phyloP scores from a whole-genome alignment of 2,888 invertebrate genomes.

The Yponomeuta cagnagella region DNA sequence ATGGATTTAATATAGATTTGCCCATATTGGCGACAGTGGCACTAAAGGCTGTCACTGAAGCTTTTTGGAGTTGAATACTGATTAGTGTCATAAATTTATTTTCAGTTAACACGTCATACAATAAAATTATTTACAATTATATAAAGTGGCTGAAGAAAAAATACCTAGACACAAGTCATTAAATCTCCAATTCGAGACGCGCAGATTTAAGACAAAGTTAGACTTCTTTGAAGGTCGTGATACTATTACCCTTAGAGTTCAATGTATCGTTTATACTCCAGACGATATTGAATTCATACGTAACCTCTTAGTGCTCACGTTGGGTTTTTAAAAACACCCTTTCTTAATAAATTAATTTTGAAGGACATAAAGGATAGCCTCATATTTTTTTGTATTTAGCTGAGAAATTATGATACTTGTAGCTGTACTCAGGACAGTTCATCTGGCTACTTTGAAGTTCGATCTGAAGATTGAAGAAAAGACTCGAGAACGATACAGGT shows the following conservation, averaged over 20 bases:
- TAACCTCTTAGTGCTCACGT: background rate
- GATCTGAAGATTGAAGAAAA: no score
- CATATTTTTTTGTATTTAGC: no score
- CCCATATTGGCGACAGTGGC: background rate
- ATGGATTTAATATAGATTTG: slow-evolving; percentile 1
- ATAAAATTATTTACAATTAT: no score
- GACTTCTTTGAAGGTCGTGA: slow-evolving; percentile 6
- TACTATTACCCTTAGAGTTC: slow-evolving; percentile 10
- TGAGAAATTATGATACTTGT: no score
- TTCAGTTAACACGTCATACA: no score
- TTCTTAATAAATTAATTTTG: background rate
- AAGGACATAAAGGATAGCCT: background rate
- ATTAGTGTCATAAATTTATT: no score
- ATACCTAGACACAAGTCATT: background rate
- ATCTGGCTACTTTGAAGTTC: no score
- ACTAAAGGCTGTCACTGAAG: background rate
- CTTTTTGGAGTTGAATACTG: background rate
- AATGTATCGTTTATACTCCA: slow-evolving; percentile 12
- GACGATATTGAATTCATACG: slow-evolving; percentile 8
- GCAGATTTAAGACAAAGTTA: background rate
- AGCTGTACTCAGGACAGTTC: no score
- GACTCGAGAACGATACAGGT: no score
- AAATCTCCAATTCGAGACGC: background rate
- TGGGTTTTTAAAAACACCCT: background rate
- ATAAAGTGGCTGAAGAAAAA: background rate